phyloP scores from a whole-genome alignment of 2,797 vertebrate genomes.

The Strix occidentalis region DNA sequence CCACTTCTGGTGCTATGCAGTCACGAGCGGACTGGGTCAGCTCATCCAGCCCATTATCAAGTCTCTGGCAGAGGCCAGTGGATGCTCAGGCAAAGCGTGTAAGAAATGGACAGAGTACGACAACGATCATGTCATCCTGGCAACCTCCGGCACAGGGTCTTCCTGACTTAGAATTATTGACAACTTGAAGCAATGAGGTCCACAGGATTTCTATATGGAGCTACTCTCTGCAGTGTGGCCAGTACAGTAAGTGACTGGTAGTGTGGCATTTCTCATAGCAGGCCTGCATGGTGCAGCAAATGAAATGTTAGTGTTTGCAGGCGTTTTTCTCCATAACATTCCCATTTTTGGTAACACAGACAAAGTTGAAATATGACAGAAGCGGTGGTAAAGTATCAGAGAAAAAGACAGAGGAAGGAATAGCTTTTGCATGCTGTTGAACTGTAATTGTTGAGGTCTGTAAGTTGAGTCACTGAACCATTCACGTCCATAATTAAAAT shows the following conservation, averaged over 20 bases:
- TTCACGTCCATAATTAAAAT: neutral
- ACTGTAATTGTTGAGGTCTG: neutral
- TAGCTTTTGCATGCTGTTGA: neutral
- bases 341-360: neutral
- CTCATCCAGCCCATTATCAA: neutral
- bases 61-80: neutral
- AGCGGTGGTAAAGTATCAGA: neutral
- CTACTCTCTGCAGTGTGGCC: neutral
- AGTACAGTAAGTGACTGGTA: neutral
- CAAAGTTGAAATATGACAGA: neutral
- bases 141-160: neutral
- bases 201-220: neutral
- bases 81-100: neutral
- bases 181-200: neutral
- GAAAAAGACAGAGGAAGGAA: neutral
- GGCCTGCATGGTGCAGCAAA: neutral
- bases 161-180: neutral
- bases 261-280: neutral
- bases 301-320: neutral
- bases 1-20: neutral
- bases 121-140: neutral
- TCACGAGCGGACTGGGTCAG: rapidly evolving
- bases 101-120: neutral
- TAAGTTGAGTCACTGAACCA: neutral
- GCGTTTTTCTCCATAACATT: neutral